Evolutionary conservation across 1,140 invertebrate genomes (phyloP).

Genomic region (Littorina saxatilis): DNA sequence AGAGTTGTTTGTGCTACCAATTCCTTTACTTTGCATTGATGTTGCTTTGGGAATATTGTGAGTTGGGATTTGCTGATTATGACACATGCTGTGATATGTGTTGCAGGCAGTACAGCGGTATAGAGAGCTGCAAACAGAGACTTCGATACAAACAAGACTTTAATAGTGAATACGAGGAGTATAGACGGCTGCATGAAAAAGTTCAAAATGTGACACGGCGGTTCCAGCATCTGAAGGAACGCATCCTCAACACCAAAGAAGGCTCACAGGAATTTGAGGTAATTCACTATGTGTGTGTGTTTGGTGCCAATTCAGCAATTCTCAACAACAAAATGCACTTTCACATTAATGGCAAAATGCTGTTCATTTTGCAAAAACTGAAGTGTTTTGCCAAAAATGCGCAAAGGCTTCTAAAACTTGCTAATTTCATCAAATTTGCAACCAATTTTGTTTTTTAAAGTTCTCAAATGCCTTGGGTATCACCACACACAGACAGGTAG

Average conservation of each 20-base stretch:
- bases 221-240: conserved; percentile 85
- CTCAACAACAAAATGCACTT: too few species aligned
- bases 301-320: background rate
- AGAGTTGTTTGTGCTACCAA: too few species aligned
- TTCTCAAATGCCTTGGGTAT: too few species aligned
- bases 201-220: conserved; percentile 86
- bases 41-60: too few species aligned
- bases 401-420: too few species aligned
- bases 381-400: background rate
- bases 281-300: conserved; percentile 27
- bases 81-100: background rate
- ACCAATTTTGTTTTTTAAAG: too few species aligned
- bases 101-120: conserved; percentile 86
- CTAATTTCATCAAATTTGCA: too few species aligned
- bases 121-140: conserved; percentile 85
- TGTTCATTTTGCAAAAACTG: background rate
- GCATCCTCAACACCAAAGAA: conserved; percentile 78
- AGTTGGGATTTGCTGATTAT: too few species aligned
- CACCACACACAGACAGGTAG: too few species aligned
- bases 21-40: too few species aligned
- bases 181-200: conserved; percentile 84
- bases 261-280: conserved; percentile 79
- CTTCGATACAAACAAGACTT: conserved; percentile 92
- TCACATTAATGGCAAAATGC: background rate
- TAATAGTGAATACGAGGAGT: conserved; percentile 89